These are phyloP conservation scores for Dinocampus coccinellae DNA, from an alignment of 2,888 invertebrate genomes.

Conservation along the genomic window DNA sequence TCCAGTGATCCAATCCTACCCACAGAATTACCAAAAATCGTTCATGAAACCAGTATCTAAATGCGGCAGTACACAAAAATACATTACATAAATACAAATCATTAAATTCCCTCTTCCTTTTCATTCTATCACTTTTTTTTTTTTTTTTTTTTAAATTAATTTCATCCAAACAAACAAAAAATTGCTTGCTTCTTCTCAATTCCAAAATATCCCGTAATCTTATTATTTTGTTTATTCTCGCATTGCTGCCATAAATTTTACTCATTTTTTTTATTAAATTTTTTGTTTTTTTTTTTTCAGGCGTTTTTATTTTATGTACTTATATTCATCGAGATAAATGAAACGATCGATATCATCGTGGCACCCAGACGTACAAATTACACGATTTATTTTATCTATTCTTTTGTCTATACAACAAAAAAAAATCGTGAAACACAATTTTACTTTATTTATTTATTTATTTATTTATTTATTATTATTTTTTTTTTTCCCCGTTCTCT, in stretches of 20 bases:
- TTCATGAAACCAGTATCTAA: constrained; percentile 82
- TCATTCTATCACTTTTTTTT: no score
- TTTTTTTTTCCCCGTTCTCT: no score
- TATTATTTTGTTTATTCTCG: neutral
- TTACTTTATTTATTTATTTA: neutral
- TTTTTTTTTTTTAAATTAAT: neutral
- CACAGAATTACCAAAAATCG: constrained; percentile 75
- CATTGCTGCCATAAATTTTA: neutral
- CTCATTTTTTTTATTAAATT: no score
- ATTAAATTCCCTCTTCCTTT: neutral
- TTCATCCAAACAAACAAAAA: neutral
- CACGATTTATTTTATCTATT: neutral
- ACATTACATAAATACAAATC: neutral
- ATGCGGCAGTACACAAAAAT: constrained; percentile 9
- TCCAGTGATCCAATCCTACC: constrained; percentile 69
- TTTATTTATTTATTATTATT: neutral
- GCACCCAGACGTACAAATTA: constrained; percentile 9
- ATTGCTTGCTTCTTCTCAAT: neutral
- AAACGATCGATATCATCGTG: neutral
- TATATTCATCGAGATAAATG: neutral
- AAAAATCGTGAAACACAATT: neutral
- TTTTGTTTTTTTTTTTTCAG: neutral
- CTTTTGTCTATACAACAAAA: neutral
- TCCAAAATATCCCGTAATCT: neutral
- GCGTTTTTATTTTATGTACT: neutral